These are phyloP conservation scores for Miniopterus natalensis DNA, from an alignment of 2,113 vertebrate genomes.

Conservation along the genomic window DNA sequence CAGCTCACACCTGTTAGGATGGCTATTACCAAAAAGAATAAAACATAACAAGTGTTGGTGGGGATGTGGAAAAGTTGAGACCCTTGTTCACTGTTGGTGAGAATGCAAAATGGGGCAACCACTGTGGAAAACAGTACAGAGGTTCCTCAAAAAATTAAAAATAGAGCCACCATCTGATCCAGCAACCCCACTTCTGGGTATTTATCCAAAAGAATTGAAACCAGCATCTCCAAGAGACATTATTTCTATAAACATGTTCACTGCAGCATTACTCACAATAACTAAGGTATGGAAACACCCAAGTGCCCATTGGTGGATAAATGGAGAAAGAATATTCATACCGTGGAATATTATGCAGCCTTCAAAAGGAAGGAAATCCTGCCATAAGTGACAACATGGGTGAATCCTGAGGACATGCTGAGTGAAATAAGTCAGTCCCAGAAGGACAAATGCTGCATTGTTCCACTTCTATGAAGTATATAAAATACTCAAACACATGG, in stretches of 20 bases:
- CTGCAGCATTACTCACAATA: not conserved
- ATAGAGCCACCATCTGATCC: no score
- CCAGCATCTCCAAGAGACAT: not conserved
- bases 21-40: not conserved
- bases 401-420: not conserved
- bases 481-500: not conserved
- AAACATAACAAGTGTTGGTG: not conserved
- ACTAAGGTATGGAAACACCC: not conserved
- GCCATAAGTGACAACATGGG: not conserved
- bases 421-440: not conserved
- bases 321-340: not conserved
- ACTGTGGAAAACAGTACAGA: no score
- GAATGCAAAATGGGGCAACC: not conserved
- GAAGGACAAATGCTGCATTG: not conserved
- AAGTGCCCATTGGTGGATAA: not conserved
- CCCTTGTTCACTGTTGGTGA: not conserved
- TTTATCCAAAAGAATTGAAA: not conserved
- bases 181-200: no score
- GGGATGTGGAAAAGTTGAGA: not conserved
- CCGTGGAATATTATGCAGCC: not conserved
- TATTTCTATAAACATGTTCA: not conserved
- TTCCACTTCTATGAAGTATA: not conserved
- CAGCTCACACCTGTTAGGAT: not conserved
- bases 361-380: not conserved
- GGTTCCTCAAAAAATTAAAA: no score